Evolutionary conservation across 2,113 vertebrate species (phyloP).

Genomic region (Merops nubicus): DNA sequence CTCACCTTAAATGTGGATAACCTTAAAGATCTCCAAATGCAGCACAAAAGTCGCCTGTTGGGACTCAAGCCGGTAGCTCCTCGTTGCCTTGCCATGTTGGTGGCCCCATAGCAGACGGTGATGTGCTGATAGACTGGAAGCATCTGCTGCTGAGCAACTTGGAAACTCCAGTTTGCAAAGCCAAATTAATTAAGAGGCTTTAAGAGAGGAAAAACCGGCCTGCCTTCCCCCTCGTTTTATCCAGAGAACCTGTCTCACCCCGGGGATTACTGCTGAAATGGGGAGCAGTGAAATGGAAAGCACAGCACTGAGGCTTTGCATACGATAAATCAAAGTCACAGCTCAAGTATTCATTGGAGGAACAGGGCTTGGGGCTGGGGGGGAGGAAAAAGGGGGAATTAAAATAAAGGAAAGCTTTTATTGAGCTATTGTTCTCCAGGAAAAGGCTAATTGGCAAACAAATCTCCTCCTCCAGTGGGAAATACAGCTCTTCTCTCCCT

Average conservation of each 20-base stretch:
- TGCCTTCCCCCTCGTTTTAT: background rate
- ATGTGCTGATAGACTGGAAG: slow-evolving; percentile 6
- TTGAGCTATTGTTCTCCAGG: slow-evolving; percentile 38
- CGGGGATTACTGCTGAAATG: slow-evolving; percentile 38
- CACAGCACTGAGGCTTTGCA: slow-evolving; percentile 42
- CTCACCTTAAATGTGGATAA: background rate
- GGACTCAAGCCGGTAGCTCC: background rate
- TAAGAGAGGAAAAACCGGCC: slow-evolving; percentile 25
- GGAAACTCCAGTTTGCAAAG: slow-evolving; percentile 1
- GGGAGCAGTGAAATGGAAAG: slow-evolving; percentile 56
- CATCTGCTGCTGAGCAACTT: background rate
- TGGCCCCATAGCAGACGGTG: background rate
- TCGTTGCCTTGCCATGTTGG: background rate
- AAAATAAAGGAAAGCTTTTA: slow-evolving; percentile 18
- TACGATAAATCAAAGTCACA: slow-evolving; percentile 34
- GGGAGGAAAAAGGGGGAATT: background rate
- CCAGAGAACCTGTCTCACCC: background rate
- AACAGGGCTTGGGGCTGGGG: background rate
- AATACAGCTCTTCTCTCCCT: background rate
- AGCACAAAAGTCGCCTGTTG: background rate
- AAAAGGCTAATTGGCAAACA: slow-evolving; percentile 60
- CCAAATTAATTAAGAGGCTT: slow-evolving; percentile 53
- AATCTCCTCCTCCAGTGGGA: slow-evolving; percentile 3
- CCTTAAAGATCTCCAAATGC: background rate
- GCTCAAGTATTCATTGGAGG: slow-evolving; percentile 8